A percentile compares a stretch with the other conserved stretches of the same genome.
Evolutionary conservation across 2,797 vertebrate genomes (phyloP).

Genomic region (Echiichthys vipera): DNA sequence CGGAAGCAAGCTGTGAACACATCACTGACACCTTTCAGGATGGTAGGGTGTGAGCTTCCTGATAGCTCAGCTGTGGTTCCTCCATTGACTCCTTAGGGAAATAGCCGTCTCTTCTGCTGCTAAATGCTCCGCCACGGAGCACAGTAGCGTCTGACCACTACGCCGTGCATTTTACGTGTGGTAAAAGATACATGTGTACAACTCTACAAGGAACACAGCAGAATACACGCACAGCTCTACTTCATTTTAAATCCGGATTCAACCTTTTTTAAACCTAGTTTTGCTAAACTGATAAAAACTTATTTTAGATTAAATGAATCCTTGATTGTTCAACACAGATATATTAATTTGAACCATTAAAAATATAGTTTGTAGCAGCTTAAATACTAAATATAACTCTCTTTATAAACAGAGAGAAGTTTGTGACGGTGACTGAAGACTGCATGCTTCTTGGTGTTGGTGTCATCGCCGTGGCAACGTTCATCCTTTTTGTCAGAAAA

Average conservation of each 20-base stretch:
- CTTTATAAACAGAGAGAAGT: constrained; percentile 87
- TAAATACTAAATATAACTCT: not conserved
- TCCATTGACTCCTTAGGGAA: not conserved
- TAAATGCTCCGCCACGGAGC: too few relatives aligned
- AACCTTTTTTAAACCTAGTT: too few relatives aligned
- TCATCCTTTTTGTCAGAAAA: constrained; percentile 80
- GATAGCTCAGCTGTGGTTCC: not conserved
- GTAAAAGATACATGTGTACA: too few relatives aligned
- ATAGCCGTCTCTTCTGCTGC: not conserved
- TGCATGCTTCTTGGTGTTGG: constrained; percentile 92
- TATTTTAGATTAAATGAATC: too few relatives aligned
- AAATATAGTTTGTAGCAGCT: not conserved
- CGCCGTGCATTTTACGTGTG: too few relatives aligned
- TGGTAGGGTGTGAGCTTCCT: not conserved
- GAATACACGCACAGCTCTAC: too few relatives aligned
- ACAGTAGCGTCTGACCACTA: too few relatives aligned
- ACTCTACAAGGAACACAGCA: too few relatives aligned
- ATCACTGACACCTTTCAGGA: not conserved
- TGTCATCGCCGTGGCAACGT: constrained; percentile 91
- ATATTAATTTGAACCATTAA: not conserved
- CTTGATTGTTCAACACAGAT: too few relatives aligned
- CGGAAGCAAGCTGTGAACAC: not conserved
- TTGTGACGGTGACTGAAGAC: constrained; percentile 92
- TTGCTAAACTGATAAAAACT: too few relatives aligned
- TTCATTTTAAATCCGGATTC: too few relatives aligned